Conservation (phyloP, 2,113 vertebrate species). For the Oostethus manadensis region DNA sequence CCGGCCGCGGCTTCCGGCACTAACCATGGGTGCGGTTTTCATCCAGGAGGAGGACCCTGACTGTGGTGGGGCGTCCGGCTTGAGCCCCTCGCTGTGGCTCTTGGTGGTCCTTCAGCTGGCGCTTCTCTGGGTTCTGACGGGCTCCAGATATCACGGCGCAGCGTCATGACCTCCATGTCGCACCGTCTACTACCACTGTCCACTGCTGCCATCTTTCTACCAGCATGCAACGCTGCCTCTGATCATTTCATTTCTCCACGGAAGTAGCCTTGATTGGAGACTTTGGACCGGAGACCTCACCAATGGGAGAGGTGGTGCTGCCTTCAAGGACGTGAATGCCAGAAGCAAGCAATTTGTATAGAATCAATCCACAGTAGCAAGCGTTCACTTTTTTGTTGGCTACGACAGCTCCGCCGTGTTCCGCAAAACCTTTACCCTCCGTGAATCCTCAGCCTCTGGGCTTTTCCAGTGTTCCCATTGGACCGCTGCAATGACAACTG, state of each 20-base stretch:
- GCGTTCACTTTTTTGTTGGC: slow-evolving; percentile 6
- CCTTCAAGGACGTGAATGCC: slow-evolving; percentile 64
- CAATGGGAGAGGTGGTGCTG: slow-evolving; percentile 72
- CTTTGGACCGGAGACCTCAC: slow-evolving; percentile 17
- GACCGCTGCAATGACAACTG: slow-evolving; percentile 28
- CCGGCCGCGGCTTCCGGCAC: neutral
- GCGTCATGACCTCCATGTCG: slow-evolving; percentile 77
- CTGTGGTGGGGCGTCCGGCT: slow-evolving; percentile 84
- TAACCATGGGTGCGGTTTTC: neutral
- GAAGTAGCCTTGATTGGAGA: slow-evolving; percentile 28
- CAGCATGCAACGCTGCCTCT: slow-evolving; percentile 49
- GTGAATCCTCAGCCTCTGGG: neutral
- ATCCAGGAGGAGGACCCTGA: slow-evolving; percentile 83
- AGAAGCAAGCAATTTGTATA: slow-evolving; percentile 47
- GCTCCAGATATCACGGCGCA: slow-evolving; percentile 67
- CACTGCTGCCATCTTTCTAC: slow-evolving; percentile 21
- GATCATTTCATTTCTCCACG: slow-evolving; percentile 3
- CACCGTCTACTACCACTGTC: neutral
- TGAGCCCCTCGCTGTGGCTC: slow-evolving; percentile 83
- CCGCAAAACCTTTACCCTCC: slow-evolving; percentile 6
- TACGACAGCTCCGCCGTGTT: neutral
- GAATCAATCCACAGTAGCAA: slow-evolving; percentile 44
- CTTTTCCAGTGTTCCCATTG: slow-evolving; percentile 14
- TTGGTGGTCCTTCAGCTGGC: slow-evolving; percentile 78
- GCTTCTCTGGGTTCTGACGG: slow-evolving; percentile 84